Percentiles rank a stretch among this genome's conserved stretches.
Conservation (phyloP, 2,888 invertebrate genomes). For the Drosophila paucipuncta region DNA sequence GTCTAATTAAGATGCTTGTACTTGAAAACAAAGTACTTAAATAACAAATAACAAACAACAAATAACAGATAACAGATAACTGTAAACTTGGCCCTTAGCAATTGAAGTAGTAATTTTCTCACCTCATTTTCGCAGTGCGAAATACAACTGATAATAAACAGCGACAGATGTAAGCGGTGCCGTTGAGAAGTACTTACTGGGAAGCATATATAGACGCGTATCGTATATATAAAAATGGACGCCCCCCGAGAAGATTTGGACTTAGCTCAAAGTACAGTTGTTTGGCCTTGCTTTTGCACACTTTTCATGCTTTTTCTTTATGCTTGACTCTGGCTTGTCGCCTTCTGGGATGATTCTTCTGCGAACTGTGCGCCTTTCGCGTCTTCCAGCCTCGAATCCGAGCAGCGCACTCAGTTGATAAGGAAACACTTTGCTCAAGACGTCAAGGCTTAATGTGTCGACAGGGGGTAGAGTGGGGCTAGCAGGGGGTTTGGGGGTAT, state of each 20-base stretch:
- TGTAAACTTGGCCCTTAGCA: background rate
- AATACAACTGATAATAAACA: background rate
- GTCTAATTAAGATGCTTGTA: background rate
- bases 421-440: background rate
- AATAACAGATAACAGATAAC: background rate
- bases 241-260: background rate
- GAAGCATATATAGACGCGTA: background rate
- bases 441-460: slow-evolving; percentile 1
- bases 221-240: background rate
- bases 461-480: background rate
- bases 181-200: background rate
- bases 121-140: background rate
- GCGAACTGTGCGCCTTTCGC: background rate
- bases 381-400: slow-evolving; percentile 3
- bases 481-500: background rate
- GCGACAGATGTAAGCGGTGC: background rate
- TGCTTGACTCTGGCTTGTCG: background rate
- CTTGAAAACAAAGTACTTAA: background rate
- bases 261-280: slow-evolving; percentile 1
- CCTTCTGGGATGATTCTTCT: background rate
- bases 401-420: slow-evolving; percentile 11
- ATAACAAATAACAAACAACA: background rate
- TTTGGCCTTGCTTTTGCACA: background rate
- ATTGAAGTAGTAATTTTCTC: background rate
- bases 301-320: background rate